Base-by-base conservation (phyloP, 2,888 invertebrate species). In the Parochlus steinenii region DNA sequence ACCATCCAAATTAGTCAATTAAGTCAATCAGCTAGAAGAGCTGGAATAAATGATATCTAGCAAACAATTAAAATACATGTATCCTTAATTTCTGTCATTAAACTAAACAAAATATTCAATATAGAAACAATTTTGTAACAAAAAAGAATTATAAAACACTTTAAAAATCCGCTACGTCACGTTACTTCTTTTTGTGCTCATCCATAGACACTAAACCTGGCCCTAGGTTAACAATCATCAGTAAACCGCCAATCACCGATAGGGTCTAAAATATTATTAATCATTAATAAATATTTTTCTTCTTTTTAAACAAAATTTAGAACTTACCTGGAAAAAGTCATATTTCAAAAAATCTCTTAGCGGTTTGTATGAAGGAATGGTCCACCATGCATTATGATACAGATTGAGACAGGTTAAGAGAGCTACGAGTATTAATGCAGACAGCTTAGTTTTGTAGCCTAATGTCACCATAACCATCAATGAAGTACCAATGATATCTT, bases 271-370 rank as follows among this genome's bases (percentile, higher is more conserved):
- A 82, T 41, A 44, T 46, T 43, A 44, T 39, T 36, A 42, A 31
- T 26, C 23, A 25, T n/a, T 11, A 29, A 7, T 11, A 23, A 15
- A n/a, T n/a, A n/a, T 11, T 29, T 15, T 8, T 16, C 4, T 19
- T 14, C 35, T 20, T 33, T 29, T 31, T 30, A 37, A 35, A 20
- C 29, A 23, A 40, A 39, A 31, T 30, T 31, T 22, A 37, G 10
- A 2, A 50, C 53, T 62, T 58, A 87, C 89, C 76, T 98, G 98
- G 81, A 99, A 99, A 70, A 99, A 99, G 64, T 99, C 98, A 55
- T 99, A 99, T 69, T 99, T 99, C 46, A 99, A 77, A 67, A 98
- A 99, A 65, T 99, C 98, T 57, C 98, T 70, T 47, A 97, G 77
- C 36, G 95, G 93, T 52, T 90, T 90, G 60, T 92, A 85, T 6